Evolutionary conservation across 2,888 invertebrate genomes (phyloP).

Genomic region (Dexiosoma caninum): DNA sequence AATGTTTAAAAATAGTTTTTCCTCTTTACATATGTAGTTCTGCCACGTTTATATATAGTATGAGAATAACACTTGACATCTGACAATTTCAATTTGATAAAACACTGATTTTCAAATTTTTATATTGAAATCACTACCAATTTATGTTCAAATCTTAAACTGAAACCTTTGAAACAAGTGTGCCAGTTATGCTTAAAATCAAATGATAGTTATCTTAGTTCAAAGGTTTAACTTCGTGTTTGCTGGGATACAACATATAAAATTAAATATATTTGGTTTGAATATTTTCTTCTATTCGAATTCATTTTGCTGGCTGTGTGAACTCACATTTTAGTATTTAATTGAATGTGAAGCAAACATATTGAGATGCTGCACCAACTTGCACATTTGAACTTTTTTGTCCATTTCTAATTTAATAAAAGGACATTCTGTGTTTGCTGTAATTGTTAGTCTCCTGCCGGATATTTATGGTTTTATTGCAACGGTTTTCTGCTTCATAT

Average conservation of each 20-base stretch:
- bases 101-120: no score
- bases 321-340: background rate
- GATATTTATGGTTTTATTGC: conserved; percentile 23
- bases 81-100: no score
- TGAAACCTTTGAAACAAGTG: no score
- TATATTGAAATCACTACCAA: no score
- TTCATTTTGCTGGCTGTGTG: background rate
- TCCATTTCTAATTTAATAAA: conserved; percentile 29
- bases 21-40: no score
- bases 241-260: background rate
- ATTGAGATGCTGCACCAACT: conserved; percentile 40
- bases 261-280: conserved; percentile 1
- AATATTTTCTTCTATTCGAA: background rate
- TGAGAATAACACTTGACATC: no score
- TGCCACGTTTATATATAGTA: no score
- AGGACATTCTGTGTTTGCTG: background rate
- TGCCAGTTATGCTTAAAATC: no score
- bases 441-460: conserved; percentile 23
- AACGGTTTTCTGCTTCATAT: background rate
- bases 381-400: conserved; percentile 34
- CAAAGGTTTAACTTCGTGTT: no score
- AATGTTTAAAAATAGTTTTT: no score
- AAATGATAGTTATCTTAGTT: no score
- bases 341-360: conserved; percentile 32
- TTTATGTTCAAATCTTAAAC: no score